Conservation (phyloP, 2,888 invertebrate species). For the Clostera curtula region DNA sequence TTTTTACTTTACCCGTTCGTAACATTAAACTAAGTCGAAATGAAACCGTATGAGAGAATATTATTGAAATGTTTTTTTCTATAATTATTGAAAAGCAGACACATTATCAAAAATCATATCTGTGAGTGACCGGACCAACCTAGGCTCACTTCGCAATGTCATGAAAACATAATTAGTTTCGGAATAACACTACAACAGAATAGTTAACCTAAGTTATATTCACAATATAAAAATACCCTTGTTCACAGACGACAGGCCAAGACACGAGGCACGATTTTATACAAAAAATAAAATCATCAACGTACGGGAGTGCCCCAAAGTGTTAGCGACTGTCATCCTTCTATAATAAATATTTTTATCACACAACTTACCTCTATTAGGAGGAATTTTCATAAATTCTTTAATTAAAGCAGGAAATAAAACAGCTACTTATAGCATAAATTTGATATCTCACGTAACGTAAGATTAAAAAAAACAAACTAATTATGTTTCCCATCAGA, state of each 20-base stretch:
- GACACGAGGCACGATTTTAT: slow-evolving; percentile 72
- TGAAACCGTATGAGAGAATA: too few species aligned
- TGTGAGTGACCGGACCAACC: slow-evolving; percentile 47
- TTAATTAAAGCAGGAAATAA: slow-evolving; percentile 21
- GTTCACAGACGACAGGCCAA: slow-evolving; percentile 71
- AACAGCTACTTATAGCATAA: slow-evolving; percentile 26
- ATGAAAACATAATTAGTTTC: slow-evolving; percentile 69
- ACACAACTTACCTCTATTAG: slow-evolving; percentile 48
- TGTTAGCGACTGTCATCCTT: slow-evolving; percentile 72
- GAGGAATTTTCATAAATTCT: slow-evolving; percentile 40
- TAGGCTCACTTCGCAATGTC: slow-evolving; percentile 52
- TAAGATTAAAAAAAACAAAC: slow-evolving; percentile 34
- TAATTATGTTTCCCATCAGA: slow-evolving; percentile 68
- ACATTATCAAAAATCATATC: slow-evolving; percentile 42
- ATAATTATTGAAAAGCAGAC: too few species aligned
- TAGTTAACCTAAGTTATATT: slow-evolving; percentile 55
- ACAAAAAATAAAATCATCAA: slow-evolving; percentile 69
- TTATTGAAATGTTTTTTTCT: too few species aligned
- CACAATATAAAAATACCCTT: slow-evolving; percentile 61
- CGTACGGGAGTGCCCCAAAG: slow-evolving; percentile 68
- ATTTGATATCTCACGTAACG: slow-evolving; percentile 22
- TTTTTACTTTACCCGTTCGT: background rate
- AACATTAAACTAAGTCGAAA: too few species aligned
- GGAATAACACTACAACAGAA: slow-evolving; percentile 42
- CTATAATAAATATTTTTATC: slow-evolving; percentile 64